Evolutionary conservation across 2,113 vertebrate species (phyloP), one percentile per base, ranked within the genome.

Genomic region (Lagenorhynchus albirostris): DNA sequence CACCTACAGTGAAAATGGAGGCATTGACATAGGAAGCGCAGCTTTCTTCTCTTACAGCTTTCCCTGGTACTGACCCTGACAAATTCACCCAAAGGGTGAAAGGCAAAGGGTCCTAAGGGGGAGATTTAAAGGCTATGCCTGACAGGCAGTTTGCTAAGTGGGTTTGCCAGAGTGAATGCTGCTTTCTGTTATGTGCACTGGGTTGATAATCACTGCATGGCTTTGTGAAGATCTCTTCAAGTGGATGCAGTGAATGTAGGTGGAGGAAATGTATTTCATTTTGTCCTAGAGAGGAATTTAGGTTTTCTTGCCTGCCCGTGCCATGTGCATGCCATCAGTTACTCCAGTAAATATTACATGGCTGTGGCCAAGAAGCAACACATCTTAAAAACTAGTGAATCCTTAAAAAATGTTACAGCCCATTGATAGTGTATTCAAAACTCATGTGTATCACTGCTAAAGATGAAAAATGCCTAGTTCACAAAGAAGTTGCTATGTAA

Each of bases 211-310:
- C 73, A 81, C 60, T 63, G 2, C 5, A 3, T 18, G 38, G 68
- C 58, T 88, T 84, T 74, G 33, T 80, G 44, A 92, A 83, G 70
- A 90, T 90, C 73, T 95, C 58, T 20, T 44, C 70, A 86, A 92
- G 63, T 7, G 38, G 53, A 80, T 63, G 41, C 44, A 92, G 29
- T 88, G 44, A 87, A 38, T 88, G 94, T 79, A 92, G 86, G 62
- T 55, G 47, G 73, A 92, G 44, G 85, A 91, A 95, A 95, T 31
- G 29, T 65, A 33, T 96, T 89, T 89, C 63, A 14, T 83, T 94
- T 93, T 93, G 58, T 91, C 20, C 82, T 58, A 60, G 77, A 71
- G 44, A 67, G 47, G 67, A 79, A 67, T 58, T 80, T 41, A 68
- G 21, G 11, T 82, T 93, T 73, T 77, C 38, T 50, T 91, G 77